Conservation (phyloP, 2,113 vertebrate species). For the Pao palembangensis region DNA sequence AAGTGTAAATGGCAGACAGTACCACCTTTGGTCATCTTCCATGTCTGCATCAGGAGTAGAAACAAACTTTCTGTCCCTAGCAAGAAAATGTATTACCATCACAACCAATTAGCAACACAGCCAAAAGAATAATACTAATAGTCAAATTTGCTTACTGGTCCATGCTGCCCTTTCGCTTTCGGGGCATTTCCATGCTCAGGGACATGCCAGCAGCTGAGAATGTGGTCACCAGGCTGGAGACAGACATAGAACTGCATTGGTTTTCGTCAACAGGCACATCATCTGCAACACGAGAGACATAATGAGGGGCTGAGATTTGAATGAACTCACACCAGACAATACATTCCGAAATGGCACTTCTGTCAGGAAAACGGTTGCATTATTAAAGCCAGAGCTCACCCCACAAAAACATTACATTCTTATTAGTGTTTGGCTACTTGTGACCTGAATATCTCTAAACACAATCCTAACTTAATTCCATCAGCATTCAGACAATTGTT, state of each 20-base stretch:
- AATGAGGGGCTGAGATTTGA: not conserved
- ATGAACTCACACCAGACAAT: too few relatives aligned
- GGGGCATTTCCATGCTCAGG: slow-evolving; percentile 75
- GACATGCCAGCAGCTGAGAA: slow-evolving; percentile 54
- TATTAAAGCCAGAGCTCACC: too few relatives aligned
- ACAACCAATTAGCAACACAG: not conserved
- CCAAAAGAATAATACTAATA: not conserved
- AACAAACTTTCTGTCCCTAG: slow-evolving; percentile 72
- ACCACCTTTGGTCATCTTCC: slow-evolving; percentile 80
- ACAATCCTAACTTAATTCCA: too few relatives aligned
- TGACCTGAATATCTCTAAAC: too few relatives aligned
- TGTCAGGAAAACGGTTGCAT: too few relatives aligned
- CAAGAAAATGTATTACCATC: slow-evolving; percentile 21
- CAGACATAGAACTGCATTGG: slow-evolving; percentile 53
- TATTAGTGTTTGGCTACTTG: too few relatives aligned
- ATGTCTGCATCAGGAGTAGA: slow-evolving; percentile 71
- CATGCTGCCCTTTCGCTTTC: slow-evolving; percentile 84
- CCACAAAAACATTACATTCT: too few relatives aligned
- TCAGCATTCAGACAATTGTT: too few relatives aligned
- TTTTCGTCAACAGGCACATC: slow-evolving; percentile 71
- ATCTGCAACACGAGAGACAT: slow-evolving; percentile 51
- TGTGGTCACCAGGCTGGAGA: slow-evolving; percentile 72
- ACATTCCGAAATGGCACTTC: not conserved
- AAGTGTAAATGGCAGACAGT: slow-evolving; percentile 4
- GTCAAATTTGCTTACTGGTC: slow-evolving; percentile 78